These are phyloP conservation scores for Mus pahari DNA, from an alignment of 2,113 vertebrate species.

Conservation along the genomic window DNA sequence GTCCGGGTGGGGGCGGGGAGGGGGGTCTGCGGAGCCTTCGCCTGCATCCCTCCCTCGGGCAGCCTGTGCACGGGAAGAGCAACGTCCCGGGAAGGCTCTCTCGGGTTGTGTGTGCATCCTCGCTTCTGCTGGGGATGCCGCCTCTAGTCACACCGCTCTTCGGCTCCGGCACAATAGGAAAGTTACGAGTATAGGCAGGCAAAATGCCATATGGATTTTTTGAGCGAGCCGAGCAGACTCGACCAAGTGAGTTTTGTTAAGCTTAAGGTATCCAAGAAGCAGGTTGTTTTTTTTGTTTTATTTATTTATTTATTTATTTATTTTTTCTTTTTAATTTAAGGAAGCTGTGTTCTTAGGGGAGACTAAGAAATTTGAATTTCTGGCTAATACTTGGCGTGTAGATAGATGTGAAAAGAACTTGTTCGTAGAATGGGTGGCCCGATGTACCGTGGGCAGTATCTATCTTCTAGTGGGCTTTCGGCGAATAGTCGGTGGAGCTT, in stretches of 20 bases:
- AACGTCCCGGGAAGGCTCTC: not conserved
- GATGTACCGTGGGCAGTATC: not conserved
- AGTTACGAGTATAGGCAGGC: not conserved
- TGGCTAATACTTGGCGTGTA: not conserved
- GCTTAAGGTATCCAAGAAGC: not conserved
- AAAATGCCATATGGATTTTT: not conserved
- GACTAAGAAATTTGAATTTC: not conserved
- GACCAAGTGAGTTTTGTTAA: not conserved
- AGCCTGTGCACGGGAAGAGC: not conserved
- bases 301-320: no score
- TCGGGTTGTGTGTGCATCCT: not conserved
- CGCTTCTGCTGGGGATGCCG: not conserved
- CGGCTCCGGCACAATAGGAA: not conserved
- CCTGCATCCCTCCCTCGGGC: not conserved
- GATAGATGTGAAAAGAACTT: not conserved
- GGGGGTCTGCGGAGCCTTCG: not conserved
- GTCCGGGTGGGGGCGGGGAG: not conserved
- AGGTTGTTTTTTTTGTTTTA: not conserved
- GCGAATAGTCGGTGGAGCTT: not conserved
- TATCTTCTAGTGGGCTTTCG: not conserved
- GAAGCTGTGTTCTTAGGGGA: slow-evolving; percentile 36
- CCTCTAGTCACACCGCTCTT: not conserved
- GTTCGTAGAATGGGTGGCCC: not conserved
- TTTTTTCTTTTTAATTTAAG: not conserved
- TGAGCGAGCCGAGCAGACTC: not conserved